phyloP scores from a whole-genome alignment of 2,888 invertebrate genomes.

The Drosophila ezoana region DNA sequence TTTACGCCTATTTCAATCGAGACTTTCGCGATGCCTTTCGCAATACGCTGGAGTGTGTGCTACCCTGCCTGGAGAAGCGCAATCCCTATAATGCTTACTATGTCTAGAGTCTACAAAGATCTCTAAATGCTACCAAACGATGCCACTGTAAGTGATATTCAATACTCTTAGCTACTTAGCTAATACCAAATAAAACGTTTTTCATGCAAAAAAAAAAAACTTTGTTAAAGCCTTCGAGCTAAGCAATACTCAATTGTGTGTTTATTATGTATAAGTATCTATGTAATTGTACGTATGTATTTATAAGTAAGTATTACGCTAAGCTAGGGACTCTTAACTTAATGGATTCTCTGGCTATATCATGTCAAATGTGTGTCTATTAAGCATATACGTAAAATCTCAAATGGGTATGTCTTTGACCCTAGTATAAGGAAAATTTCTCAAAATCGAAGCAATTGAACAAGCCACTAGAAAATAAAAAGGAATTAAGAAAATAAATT shows the following conservation, averaged over 20 bases:
- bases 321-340: slow-evolving; percentile 50
- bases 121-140: slow-evolving; percentile 8
- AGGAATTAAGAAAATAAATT: slow-evolving; percentile 8
- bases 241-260: slow-evolving; percentile 75
- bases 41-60: slow-evolving; percentile 93
- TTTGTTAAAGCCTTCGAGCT: slow-evolving; percentile 57
- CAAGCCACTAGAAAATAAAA: slow-evolving; percentile 41
- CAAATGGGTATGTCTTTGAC: slow-evolving; percentile 31
- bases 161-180: slow-evolving; percentile 36
- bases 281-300: slow-evolving; percentile 38
- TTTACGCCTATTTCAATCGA: slow-evolving; percentile 97
- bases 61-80: slow-evolving; percentile 89
- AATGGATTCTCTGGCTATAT: slow-evolving; percentile 5
- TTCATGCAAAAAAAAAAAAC: slow-evolving; percentile 14
- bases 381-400: slow-evolving; percentile 46
- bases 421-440: slow-evolving; percentile 37
- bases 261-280: slow-evolving; percentile 57
- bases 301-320: slow-evolving; percentile 27
- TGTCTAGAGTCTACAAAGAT: slow-evolving; percentile 74
- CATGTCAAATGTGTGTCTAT: slow-evolving; percentile 34
- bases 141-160: slow-evolving; percentile 63
- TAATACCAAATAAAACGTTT: slow-evolving; percentile 22
- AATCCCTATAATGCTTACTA: slow-evolving; percentile 85
- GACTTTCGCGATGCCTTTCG: slow-evolving; percentile 99
- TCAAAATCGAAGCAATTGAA: slow-evolving; percentile 28